phyloP scores from a whole-genome alignment of 2,888 invertebrate genomes.

The Eubasilissa splendida region DNA sequence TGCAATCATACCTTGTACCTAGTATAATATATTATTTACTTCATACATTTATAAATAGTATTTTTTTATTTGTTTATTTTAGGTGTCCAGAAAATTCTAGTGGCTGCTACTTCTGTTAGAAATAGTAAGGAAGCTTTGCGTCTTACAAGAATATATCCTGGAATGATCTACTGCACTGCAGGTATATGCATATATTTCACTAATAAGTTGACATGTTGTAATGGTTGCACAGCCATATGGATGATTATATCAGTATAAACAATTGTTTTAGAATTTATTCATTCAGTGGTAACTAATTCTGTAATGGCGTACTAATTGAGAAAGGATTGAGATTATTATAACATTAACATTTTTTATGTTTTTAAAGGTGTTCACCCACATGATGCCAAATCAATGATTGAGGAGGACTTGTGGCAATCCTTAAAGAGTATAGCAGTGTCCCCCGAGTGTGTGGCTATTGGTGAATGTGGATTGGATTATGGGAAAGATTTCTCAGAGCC shows the following conservation, averaged over 20 bases:
- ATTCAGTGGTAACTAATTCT: too few relatives aligned
- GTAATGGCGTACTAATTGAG: too few relatives aligned
- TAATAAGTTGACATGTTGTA: too few relatives aligned
- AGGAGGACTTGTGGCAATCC: constrained; percentile 84
- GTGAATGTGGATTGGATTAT: constrained; percentile 95
- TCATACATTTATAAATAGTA: not conserved
- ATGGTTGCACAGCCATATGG: too few relatives aligned
- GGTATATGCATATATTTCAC: constrained; percentile 69
- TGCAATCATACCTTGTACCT: too few relatives aligned
- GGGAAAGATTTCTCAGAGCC: constrained; percentile 95
- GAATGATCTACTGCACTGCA: constrained; percentile 92
- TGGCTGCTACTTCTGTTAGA: constrained; percentile 91
- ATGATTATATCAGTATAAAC: too few relatives aligned
- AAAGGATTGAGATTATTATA: too few relatives aligned
- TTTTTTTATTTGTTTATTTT: constrained; percentile 53
- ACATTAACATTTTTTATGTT: not conserved
- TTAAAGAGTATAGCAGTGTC: constrained; percentile 83
- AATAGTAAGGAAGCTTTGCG: constrained; percentile 92
- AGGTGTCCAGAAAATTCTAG: constrained; percentile 96
- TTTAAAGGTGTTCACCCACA: constrained; percentile 89
- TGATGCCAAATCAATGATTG: constrained; percentile 89
- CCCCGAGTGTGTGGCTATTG: constrained; percentile 93
- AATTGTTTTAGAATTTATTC: too few relatives aligned
- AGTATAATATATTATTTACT: too few relatives aligned
- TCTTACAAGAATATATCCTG: constrained; percentile 91